Conservation (phyloP, 1,140 invertebrate species). For the Thalassaphorura encarpata region DNA sequence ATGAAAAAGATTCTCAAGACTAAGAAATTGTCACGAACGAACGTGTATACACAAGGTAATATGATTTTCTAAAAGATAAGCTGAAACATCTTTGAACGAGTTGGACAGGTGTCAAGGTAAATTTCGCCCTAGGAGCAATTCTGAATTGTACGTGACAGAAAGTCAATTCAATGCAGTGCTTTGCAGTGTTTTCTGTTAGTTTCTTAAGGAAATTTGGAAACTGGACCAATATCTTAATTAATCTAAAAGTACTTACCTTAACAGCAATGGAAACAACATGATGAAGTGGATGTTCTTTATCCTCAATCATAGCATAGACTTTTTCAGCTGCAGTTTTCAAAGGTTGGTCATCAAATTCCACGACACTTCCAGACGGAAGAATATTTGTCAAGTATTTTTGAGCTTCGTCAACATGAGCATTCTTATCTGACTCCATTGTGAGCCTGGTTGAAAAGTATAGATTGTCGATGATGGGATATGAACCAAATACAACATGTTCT, state of each 20-base stretch:
- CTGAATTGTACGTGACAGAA: no score
- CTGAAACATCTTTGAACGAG: no score
- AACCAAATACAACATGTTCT: conserved; percentile 50
- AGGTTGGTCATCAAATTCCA: conserved; percentile 28
- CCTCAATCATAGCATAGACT: conserved; percentile 26
- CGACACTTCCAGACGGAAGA: conserved; percentile 27
- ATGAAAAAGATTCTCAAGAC: background rate
- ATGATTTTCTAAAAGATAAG: no score
- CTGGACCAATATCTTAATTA: no score
- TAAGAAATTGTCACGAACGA: conserved; percentile 13
- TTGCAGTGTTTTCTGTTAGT: no score
- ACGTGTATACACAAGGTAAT: conserved; percentile 1
- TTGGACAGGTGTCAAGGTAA: no score
- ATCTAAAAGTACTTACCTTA: conserved; percentile 29
- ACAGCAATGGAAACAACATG: conserved; percentile 28
- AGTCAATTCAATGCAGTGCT: no score
- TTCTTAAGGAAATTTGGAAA: no score
- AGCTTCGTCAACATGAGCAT: conserved; percentile 35
- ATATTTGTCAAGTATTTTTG: conserved; percentile 35
- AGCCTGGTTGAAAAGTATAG: conserved; percentile 40
- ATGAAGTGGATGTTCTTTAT: conserved; percentile 23
- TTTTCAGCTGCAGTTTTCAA: conserved; percentile 17
- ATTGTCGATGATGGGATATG: conserved; percentile 52
- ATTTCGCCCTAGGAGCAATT: no score
- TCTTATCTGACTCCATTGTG: conserved; percentile 40